Evolutionary conservation across 1,140 invertebrate genomes (phyloP).

Genomic region (Stenopsyche tienmushanensis): DNA sequence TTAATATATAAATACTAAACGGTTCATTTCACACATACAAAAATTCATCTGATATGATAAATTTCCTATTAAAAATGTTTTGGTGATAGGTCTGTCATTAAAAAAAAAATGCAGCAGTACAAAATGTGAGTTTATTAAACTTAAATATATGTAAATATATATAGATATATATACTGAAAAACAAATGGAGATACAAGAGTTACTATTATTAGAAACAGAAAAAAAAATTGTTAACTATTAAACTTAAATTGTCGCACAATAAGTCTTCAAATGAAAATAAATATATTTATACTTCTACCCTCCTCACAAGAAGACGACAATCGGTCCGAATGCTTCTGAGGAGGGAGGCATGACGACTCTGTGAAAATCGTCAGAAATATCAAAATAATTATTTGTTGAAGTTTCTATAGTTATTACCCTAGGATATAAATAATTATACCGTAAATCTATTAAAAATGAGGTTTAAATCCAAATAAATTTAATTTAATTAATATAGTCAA

Average conservation of each 20-base stretch:
- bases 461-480: slow-evolving; percentile 2
- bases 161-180: slow-evolving; percentile 6
- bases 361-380: too few species aligned
- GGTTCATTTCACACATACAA: too few species aligned
- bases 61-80: too few species aligned
- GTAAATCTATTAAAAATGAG: slow-evolving; percentile 13
- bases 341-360: slow-evolving; percentile 24
- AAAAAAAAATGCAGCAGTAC: slow-evolving; percentile 17
- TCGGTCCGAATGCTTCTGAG: slow-evolving; percentile 20
- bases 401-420: slow-evolving; percentile 10
- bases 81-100: neutral
- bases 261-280: slow-evolving; percentile 24
- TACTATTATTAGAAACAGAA: slow-evolving; percentile 10
- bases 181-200: slow-evolving; percentile 21
- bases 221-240: slow-evolving; percentile 15
- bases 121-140: slow-evolving; percentile 26
- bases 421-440: slow-evolving; percentile 11
- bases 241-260: slow-evolving; percentile 10
- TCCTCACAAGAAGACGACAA: slow-evolving; percentile 22
- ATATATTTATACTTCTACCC: slow-evolving; percentile 22
- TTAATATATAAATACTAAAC: too few species aligned
- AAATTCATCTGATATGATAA: too few species aligned
- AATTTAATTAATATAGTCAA: neutral
- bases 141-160: slow-evolving; percentile 11
- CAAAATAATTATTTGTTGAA: slow-evolving; percentile 23